Base-by-base conservation (phyloP, 2,888 invertebrate genomes). In the Acanthoscelides obtectus region DNA sequence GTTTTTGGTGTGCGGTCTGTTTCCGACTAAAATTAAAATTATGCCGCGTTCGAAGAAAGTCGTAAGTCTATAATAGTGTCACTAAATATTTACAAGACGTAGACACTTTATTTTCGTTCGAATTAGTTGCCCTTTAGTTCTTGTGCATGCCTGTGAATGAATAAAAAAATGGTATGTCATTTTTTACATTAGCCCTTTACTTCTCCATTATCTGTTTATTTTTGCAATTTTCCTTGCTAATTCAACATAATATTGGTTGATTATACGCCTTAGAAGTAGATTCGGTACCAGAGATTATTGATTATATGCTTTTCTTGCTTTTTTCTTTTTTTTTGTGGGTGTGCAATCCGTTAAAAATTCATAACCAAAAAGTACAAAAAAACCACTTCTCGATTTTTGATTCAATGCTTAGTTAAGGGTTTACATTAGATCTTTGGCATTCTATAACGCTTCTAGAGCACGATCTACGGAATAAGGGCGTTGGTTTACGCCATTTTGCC, bases 281-380 rank as follows among this genome's bases (percentile, higher is more conserved):
- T 25, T 21, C 45, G 69, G 17, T 68, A 64, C 17, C 66, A 64
- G 21, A 22, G 69, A 69, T 69, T 75, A 75, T 75, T 20, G 75
- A 75, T 74, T 75, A 77, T 77, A 76, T 72, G 20, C 69, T 67
- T 74, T 76, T 77, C 80, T 79, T 75, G 68, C 66, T 73, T 75
- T 77, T 81, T 79, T 76, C 73, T 72, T 69, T 72, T 77, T 78
- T 77, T 78, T 79, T 76, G 70, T 64, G 67, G 71, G 70, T 68
- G 71, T 75, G 74, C 79, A 77, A 76, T 77, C 75, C 76, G 81
- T 85, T 84, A 85, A 85, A 85, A 85, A 86, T 85, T 86, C 84
- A 86, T 86, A 86, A 86, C 86, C 84, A 84, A 84, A 84, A 85
- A 85, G 82, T 81, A 79, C 77, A 81, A 82, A 83, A 84, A 82